Evolutionary conservation across 1,140 invertebrate genomes (phyloP).

Genomic region (Steinernema feltiae): DNA sequence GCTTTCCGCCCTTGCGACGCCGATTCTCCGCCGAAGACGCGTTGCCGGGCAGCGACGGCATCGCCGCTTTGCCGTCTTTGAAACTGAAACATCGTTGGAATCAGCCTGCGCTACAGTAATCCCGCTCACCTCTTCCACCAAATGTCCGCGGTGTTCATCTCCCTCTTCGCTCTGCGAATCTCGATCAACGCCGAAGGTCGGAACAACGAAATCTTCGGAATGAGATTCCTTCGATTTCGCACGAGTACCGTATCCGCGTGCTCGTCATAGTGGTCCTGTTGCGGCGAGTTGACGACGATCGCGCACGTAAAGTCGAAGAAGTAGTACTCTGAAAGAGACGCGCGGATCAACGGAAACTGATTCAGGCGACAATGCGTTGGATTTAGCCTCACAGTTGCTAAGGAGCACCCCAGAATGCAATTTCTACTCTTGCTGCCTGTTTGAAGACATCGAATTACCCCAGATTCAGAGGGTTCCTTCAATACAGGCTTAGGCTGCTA

Average conservation of each 20-base stretch:
- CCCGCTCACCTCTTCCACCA: not conserved
- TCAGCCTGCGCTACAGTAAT: not conserved
- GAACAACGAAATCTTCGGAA: not conserved
- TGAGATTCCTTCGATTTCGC: not conserved
- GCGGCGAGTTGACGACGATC: not conserved
- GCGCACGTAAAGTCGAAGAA: slow-evolving; percentile 6
- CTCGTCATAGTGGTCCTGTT: not conserved
- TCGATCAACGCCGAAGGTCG: not conserved
- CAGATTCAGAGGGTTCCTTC: no score
- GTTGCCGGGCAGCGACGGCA: not conserved
- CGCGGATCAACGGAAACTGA: no score
- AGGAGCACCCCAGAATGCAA: no score
- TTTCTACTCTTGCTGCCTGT: no score
- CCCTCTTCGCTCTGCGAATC: not conserved
- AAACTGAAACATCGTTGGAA: not conserved
- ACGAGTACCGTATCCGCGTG: not conserved
- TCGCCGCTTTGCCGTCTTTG: not conserved
- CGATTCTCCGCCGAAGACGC: not conserved
- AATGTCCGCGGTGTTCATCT: not conserved
- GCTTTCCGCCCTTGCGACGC: not conserved
- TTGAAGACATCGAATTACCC: no score
- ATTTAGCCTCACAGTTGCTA: no score
- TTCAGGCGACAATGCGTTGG: no score
- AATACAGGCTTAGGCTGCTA: no score
- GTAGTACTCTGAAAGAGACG: slow-evolving; percentile 1